Conservation (phyloP, 2,113 vertebrate genomes). For the Ammodytes marinus region DNA sequence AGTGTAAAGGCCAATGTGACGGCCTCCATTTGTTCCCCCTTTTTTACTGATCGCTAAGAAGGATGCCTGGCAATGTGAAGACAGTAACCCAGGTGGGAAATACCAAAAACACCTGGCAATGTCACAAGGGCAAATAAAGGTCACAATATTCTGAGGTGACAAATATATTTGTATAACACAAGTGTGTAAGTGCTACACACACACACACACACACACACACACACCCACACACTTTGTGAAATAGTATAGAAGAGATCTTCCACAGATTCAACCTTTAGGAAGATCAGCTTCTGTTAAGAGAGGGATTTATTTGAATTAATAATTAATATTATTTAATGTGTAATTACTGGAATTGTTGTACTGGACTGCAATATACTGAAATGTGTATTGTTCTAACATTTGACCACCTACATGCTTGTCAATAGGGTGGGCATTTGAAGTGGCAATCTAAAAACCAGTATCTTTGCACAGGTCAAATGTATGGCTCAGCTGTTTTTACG, state of each 20-base stretch:
- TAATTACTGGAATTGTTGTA: background rate
- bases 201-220: no score
- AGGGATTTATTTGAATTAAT: background rate
- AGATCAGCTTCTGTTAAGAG: background rate
- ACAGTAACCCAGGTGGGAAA: background rate
- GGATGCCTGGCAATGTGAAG: background rate
- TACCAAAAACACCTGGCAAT: background rate
- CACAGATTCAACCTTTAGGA: background rate
- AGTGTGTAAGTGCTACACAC: background rate
- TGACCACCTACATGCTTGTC: background rate
- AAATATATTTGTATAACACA: background rate
- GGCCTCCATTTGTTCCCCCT: background rate
- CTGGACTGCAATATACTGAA: background rate
- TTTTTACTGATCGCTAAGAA: background rate
- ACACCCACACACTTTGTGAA: no score
- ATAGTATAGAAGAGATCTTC: background rate
- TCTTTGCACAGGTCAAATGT: background rate
- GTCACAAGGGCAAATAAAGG: background rate
- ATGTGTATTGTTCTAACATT: background rate
- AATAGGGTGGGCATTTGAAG: background rate
- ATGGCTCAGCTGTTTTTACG: background rate
- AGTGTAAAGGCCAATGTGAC: slow-evolving; percentile 11
- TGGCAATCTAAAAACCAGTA: background rate
- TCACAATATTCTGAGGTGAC: background rate
- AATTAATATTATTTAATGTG: background rate